A percentile compares a stretch with the other conserved stretches of the same genome.
Conservation (phyloP, 2,888 invertebrate species). For the Metallyticus violacea region DNA sequence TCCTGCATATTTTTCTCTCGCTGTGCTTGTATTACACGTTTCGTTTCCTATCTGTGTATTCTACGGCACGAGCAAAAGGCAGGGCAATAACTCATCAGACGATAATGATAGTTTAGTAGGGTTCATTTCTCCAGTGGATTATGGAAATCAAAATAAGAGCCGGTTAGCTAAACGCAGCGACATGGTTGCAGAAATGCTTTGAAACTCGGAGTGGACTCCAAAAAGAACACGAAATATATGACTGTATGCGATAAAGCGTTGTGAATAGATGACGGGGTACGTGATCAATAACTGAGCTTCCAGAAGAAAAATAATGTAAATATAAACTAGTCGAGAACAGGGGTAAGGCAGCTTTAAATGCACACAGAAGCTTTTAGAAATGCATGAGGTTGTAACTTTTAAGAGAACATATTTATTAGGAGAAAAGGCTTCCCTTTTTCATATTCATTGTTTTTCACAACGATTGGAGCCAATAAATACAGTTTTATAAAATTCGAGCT, state of each 20-base stretch:
- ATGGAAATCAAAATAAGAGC: neutral
- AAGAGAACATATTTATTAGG: neutral
- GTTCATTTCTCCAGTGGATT: neutral
- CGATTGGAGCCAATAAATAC: no score
- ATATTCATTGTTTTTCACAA: no score
- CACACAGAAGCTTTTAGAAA: neutral
- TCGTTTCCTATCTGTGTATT: neutral
- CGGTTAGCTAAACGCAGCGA: neutral
- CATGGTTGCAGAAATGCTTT: no score
- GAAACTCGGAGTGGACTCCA: neutral
- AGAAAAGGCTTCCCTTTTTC: neutral
- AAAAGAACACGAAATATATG: neutral
- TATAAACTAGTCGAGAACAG: neutral
- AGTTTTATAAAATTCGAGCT: no score
- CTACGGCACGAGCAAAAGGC: neutral
- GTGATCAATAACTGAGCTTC: neutral
- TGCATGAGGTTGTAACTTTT: neutral
- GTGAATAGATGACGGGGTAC: neutral
- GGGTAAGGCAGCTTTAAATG: neutral
- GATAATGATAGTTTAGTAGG: neutral
- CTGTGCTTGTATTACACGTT: no score
- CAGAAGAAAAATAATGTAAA: neutral
- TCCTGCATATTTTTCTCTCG: neutral
- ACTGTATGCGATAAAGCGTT: slow-evolving; percentile 1
- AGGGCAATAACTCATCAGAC: neutral